phyloP scores from a whole-genome alignment of 2,888 invertebrate species.

The Mycalesis mineus region DNA sequence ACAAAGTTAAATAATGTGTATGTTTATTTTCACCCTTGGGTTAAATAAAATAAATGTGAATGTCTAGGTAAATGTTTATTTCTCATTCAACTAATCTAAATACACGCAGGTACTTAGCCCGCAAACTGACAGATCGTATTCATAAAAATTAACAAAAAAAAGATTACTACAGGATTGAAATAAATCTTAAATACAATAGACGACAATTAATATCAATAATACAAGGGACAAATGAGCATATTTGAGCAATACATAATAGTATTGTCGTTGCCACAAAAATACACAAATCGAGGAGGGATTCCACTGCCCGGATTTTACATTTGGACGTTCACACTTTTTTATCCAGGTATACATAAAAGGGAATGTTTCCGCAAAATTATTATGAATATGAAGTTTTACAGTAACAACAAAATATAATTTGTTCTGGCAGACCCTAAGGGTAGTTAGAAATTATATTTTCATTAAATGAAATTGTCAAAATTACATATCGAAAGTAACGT shows the following conservation, averaged over 20 bases:
- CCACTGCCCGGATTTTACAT: constrained; percentile 17
- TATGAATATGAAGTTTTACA: too few species aligned
- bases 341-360: too few species aligned
- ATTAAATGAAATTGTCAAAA: too few species aligned
- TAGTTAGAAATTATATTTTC: too few species aligned
- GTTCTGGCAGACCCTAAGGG: too few species aligned
- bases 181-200: constrained; percentile 30
- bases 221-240: constrained; percentile 60
- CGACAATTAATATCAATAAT: constrained; percentile 28
- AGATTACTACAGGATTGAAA: constrained; percentile 43
- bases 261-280: constrained; percentile 62
- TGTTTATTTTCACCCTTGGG: too few species aligned
- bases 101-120: constrained; percentile 46
- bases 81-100: constrained; percentile 64
- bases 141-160: constrained; percentile 34
- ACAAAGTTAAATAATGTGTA: too few species aligned
- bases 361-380: too few species aligned
- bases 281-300: constrained; percentile 52
- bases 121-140: constrained; percentile 55
- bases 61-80: constrained; percentile 73
- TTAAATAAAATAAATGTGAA: constrained; percentile 37
- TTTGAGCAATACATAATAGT: constrained; percentile 69
- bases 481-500: too few species aligned
- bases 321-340: background rate
- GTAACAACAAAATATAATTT: too few species aligned